These are phyloP conservation scores for Loriculus beryllinus DNA, from an alignment of 2,797 vertebrate genomes.

Conservation along the genomic window DNA sequence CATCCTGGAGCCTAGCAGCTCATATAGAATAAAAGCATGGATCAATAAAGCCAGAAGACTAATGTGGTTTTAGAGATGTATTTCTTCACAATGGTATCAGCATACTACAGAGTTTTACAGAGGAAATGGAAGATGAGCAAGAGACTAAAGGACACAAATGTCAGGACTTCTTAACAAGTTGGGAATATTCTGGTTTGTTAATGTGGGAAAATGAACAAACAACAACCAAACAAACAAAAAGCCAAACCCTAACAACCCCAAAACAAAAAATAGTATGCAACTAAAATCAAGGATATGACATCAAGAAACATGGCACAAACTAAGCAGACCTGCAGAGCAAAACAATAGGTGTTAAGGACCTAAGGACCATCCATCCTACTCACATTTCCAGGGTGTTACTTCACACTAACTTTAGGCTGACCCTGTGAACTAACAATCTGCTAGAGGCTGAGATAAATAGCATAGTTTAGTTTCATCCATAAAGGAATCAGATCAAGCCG, in stretches of 20 bases:
- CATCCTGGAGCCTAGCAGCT: not conserved
- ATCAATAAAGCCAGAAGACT: not conserved
- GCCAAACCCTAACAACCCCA: not conserved
- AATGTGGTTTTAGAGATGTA: not conserved
- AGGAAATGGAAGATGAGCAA: not conserved
- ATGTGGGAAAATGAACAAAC: not conserved
- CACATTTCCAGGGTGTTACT: not conserved
- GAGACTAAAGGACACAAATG: not conserved
- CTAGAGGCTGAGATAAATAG: not conserved
- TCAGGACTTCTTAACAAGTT: not conserved
- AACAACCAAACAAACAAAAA: not conserved
- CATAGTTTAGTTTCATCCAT: not conserved
- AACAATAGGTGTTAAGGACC: accelerated
- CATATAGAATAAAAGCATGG: not conserved
- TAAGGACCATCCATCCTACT: not conserved
- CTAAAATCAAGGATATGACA: not conserved
- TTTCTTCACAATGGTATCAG: not conserved
- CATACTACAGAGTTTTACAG: not conserved
- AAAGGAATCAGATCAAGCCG: not conserved
- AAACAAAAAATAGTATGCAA: not conserved
- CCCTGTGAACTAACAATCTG: not conserved
- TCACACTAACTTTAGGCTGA: not conserved
- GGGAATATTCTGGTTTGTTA: not conserved
- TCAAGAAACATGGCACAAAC: not conserved
- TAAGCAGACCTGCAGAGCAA: not conserved